These are phyloP conservation scores for Premnoplex brunnescens DNA, from an alignment of 2,797 vertebrate species.

Conservation along the genomic window DNA sequence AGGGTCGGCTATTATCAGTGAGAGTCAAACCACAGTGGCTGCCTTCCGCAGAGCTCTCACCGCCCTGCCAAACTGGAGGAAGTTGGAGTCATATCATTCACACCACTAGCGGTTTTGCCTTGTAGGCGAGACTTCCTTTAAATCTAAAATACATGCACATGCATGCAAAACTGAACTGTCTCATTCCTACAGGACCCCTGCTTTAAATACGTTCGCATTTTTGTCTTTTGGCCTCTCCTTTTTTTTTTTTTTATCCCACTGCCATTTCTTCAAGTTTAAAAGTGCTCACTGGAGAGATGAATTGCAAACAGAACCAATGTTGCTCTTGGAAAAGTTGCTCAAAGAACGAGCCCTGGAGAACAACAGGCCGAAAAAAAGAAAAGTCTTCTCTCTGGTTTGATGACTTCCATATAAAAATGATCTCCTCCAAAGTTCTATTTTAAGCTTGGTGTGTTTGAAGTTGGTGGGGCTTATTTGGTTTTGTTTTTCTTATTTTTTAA, in stretches of 20 bases:
- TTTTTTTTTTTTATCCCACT: background rate
- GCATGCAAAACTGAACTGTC: background rate
- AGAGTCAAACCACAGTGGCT: slow-evolving; percentile 84
- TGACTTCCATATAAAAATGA: slow-evolving; percentile 38
- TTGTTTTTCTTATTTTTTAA: background rate
- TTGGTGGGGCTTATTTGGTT: background rate
- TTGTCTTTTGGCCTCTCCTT: background rate
- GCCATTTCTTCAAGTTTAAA: slow-evolving; percentile 20
- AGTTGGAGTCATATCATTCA: slow-evolving; percentile 52
- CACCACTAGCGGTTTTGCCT: slow-evolving; percentile 71
- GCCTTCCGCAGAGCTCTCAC: slow-evolving; percentile 61
- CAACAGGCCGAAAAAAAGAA: background rate
- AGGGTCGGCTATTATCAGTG: slow-evolving; percentile 86
- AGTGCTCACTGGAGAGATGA: slow-evolving; percentile 14
- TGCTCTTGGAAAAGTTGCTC: slow-evolving; percentile 44
- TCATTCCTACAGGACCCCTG: background rate
- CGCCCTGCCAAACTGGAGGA: slow-evolving; percentile 63
- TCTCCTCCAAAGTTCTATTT: slow-evolving; percentile 22
- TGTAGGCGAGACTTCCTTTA: slow-evolving; percentile 72
- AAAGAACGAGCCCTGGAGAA: slow-evolving; percentile 3
- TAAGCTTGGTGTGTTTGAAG: background rate
- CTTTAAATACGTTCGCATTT: background rate
- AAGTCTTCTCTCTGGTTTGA: slow-evolving; percentile 35
- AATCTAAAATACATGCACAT: background rate
- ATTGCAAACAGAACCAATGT: slow-evolving; percentile 30